phyloP scores from a whole-genome alignment of 2,113 vertebrate species.

The Melanostigma gelatinosum region DNA sequence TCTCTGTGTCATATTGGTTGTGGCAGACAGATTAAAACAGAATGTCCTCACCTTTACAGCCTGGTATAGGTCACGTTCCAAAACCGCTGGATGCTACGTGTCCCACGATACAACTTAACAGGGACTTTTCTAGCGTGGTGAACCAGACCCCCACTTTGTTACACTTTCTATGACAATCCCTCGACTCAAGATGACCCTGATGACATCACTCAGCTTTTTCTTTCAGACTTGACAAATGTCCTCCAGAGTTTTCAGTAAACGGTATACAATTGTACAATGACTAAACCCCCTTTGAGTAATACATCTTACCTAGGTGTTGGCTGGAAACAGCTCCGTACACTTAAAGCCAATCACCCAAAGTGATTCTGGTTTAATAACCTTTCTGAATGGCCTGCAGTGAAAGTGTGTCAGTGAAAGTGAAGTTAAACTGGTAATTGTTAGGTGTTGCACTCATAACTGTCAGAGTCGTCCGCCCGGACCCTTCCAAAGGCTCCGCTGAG shows the following conservation, averaged over 20 bases:
- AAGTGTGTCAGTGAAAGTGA: slow-evolving; percentile 41
- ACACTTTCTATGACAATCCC: not conserved
- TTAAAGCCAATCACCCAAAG: not conserved
- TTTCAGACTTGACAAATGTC: not conserved
- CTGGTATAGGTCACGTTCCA: not conserved
- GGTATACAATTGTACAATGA: too few species aligned
- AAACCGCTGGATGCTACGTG: not conserved
- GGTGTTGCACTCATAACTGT: slow-evolving; percentile 50
- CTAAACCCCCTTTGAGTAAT: not conserved
- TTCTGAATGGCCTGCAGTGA: slow-evolving; percentile 21
- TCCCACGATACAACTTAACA: not conserved
- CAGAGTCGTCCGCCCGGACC: slow-evolving; percentile 12
- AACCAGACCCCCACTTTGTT: not conserved
- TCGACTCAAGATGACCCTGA: not conserved
- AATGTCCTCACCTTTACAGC: not conserved
- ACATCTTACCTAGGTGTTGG: not conserved
- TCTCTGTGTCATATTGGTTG: not conserved
- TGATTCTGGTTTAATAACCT: slow-evolving; percentile 2
- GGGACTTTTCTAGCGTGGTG: not conserved
- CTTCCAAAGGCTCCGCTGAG: slow-evolving; percentile 15
- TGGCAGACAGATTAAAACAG: not conserved
- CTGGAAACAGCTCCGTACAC: slow-evolving; percentile 1
- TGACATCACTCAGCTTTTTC: not conserved
- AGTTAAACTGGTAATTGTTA: slow-evolving; percentile 42
- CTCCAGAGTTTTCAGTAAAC: not conserved